Conservation (phyloP, 2,113 vertebrate species). For the Rhea pennata region DNA sequence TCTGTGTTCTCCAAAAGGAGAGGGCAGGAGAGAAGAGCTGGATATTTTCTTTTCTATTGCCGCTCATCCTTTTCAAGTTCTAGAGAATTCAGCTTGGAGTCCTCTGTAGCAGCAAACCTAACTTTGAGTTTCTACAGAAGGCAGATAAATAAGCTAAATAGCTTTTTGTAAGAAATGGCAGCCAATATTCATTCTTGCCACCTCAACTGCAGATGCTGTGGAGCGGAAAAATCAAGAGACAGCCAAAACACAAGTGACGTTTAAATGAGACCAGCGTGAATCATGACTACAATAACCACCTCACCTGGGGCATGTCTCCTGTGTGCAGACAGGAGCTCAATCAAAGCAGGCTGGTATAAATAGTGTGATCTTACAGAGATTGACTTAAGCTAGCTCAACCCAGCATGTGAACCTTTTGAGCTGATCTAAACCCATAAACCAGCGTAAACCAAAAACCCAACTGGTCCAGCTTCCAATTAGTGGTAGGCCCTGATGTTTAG, state of each 20-base stretch:
- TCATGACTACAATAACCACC: constrained; percentile 56
- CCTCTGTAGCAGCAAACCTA: not conserved
- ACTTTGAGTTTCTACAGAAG: not conserved
- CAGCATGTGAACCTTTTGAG: not conserved
- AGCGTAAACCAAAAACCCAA: constrained; percentile 24
- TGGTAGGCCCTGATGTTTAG: not conserved
- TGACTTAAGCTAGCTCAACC: not conserved
- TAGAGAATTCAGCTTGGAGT: not conserved
- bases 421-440: constrained; percentile 19
- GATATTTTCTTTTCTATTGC: not conserved
- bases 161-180: not conserved
- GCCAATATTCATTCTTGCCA: not conserved
- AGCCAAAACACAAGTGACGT: constrained; percentile 32
- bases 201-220: not conserved
- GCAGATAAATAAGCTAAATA: not conserved
- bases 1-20: not conserved
- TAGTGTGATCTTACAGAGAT: not conserved
- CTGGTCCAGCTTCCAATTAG: not conserved
- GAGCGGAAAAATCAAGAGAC: not conserved
- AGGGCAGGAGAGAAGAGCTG: not conserved
- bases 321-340: not conserved
- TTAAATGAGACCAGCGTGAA: constrained; percentile 37
- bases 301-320: constrained; percentile 43
- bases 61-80: not conserved
- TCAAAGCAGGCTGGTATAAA: constrained; percentile 38